Percentiles rank a stretch among this genome's conserved stretches.
These are phyloP conservation scores for Rhinophrynus dorsalis DNA, from an alignment of 2,797 vertebrate species.

Conservation along the genomic window DNA sequence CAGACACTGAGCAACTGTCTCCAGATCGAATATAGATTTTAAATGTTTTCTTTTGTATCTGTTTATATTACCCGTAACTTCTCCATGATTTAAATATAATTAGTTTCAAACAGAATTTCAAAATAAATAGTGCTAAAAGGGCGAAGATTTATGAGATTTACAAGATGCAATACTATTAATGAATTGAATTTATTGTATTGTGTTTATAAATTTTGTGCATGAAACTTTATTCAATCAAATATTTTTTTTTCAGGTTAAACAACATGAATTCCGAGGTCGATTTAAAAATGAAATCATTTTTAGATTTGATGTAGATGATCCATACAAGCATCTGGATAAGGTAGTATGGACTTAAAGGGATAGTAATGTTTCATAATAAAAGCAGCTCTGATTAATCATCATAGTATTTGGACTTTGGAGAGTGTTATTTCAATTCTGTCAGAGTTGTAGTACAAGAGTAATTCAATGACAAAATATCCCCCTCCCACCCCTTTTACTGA, in stretches of 20 bases:
- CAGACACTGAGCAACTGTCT: conserved; percentile 64
- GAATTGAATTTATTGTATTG: conserved; percentile 54
- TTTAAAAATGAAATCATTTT: conserved; percentile 77
- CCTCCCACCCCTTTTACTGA: too few species aligned
- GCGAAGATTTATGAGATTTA: conserved; percentile 78
- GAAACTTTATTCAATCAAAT: conserved; percentile 53
- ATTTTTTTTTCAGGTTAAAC: conserved; percentile 71
- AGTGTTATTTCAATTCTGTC: too few species aligned
- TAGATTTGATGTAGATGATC: conserved; percentile 72
- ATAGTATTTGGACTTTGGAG: too few species aligned
- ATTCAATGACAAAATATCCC: too few species aligned
- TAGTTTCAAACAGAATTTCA: conserved; percentile 69
- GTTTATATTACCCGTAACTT: conserved; percentile 57
- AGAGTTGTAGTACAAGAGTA: too few species aligned
- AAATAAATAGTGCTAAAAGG: conserved; percentile 75
- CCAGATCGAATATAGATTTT: conserved; percentile 76
- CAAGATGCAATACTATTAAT: conserved; percentile 69
- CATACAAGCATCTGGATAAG: conserved; percentile 70
- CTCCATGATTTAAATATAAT: conserved; percentile 56
- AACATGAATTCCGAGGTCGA: conserved; percentile 76
- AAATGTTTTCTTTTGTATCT: conserved; percentile 66
- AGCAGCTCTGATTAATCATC: too few species aligned
- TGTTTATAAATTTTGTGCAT: conserved; percentile 50
- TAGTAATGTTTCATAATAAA: too few species aligned
- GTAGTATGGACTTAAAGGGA: too few species aligned